Evolutionary conservation across 2,113 vertebrate species (phyloP).

Genomic region (Pollimyrus isidori): DNA sequence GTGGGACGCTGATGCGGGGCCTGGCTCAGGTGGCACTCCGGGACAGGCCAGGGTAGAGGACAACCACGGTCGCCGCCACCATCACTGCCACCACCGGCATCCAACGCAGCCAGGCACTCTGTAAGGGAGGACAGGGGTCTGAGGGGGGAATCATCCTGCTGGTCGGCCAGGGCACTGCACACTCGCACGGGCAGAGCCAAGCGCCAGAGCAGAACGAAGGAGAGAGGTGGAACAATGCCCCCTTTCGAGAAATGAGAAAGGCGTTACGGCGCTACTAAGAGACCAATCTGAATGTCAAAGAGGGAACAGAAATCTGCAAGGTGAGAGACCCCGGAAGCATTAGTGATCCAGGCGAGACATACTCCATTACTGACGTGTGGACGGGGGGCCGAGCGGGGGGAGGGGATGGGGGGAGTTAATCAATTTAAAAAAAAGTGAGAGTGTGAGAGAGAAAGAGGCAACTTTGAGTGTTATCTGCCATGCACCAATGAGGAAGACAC

Average conservation of each 20-base stretch:
- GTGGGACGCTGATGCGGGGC: background rate
- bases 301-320: constrained; percentile 10
- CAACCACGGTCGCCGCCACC: constrained; percentile 86
- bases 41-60: constrained; percentile 91
- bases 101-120: constrained; percentile 94
- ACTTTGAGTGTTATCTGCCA: constrained; percentile 39
- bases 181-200: background rate
- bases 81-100: constrained; percentile 94
- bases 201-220: background rate
- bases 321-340: constrained; percentile 19
- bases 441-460: background rate
- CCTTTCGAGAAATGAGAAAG: background rate
- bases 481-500: constrained; percentile 65
- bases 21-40: constrained; percentile 81
- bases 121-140: constrained; percentile 39
- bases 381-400: too few relatives aligned
- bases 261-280: background rate
- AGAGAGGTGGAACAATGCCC: background rate
- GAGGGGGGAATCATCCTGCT: background rate
- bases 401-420: background rate
- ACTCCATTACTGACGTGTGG: constrained; percentile 60
- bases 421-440: constrained; percentile 16
- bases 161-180: background rate
- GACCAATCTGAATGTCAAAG: background rate
- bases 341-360: constrained; percentile 50